phyloP scores from a whole-genome alignment of 2,888 invertebrate species.

The Nyleta sp. region DNA sequence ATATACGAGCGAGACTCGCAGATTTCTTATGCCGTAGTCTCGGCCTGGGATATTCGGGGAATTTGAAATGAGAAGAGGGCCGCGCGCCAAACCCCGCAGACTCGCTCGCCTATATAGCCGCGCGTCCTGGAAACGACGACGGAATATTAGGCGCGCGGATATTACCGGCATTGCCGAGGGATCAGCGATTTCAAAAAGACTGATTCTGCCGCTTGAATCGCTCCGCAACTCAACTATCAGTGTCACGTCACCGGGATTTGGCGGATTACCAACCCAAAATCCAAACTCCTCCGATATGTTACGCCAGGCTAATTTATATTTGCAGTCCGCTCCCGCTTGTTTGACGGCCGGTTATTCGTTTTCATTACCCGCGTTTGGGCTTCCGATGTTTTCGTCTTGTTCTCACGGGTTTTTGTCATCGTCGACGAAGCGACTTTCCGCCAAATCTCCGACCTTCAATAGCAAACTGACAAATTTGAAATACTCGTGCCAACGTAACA shows the following conservation, averaged over 20 bases:
- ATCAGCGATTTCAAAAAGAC: conserved; percentile 63
- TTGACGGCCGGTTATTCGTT: conserved; percentile 21
- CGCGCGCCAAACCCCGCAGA: conserved; percentile 56
- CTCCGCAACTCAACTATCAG: conserved; percentile 45
- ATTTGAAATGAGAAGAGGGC: conserved; percentile 77
- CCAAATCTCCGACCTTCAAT: too few species aligned
- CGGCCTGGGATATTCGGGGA: conserved; percentile 76
- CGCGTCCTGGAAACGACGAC: conserved; percentile 62
- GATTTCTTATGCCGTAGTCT: conserved; percentile 72
- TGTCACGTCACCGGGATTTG: conserved; percentile 54
- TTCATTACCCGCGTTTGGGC: conserved; percentile 13
- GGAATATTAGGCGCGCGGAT: conserved; percentile 72
- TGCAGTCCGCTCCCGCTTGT: conserved; percentile 3
- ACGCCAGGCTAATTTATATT: conserved; percentile 48
- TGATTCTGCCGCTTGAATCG: conserved; percentile 55
- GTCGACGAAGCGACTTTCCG: too few species aligned
- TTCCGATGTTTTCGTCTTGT: too few species aligned
- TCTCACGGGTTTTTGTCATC: too few species aligned
- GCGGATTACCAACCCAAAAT: conserved; percentile 47
- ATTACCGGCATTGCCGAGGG: conserved; percentile 58
- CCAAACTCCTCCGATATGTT: conserved; percentile 41
- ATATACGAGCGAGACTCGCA: conserved; percentile 78
- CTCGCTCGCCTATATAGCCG: conserved; percentile 37
- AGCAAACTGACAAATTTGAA: too few species aligned
- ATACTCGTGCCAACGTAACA: neutral